Evolutionary conservation across 2,113 vertebrate species (phyloP).

Genomic region (Embiotoca jacksoni): DNA sequence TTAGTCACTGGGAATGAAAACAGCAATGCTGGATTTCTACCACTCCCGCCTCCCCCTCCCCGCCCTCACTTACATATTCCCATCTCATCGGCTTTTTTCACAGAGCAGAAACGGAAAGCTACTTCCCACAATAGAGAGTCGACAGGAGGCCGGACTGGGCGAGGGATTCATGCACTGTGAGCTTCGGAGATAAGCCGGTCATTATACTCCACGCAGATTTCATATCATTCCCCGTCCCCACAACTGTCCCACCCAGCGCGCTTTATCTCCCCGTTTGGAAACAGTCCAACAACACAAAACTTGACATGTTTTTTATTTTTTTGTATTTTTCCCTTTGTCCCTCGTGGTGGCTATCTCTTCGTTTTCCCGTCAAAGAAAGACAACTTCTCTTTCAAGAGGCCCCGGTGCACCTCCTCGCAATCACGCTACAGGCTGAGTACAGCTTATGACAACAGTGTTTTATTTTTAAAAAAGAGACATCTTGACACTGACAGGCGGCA

Average conservation of each 20-base stretch:
- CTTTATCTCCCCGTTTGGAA: conserved; percentile 34
- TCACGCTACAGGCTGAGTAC: conserved; percentile 6
- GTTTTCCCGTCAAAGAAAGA: neutral
- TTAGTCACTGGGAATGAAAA: conserved; percentile 42
- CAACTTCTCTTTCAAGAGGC: conserved; percentile 13
- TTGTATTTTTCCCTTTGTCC: neutral
- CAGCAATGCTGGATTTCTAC: conserved; percentile 11
- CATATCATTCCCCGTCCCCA: conserved; percentile 16
- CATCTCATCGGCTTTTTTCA: conserved; percentile 37
- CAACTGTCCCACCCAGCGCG: conserved; percentile 32
- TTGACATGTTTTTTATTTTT: conserved; percentile 21
- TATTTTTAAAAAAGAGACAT: conserved; percentile 77
- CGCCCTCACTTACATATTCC: conserved; percentile 42
- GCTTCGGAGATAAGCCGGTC: conserved; percentile 52
- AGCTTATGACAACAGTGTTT: conserved; percentile 55
- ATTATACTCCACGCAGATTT: conserved; percentile 50
- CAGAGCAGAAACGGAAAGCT: conserved; percentile 41
- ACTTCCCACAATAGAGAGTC: conserved; percentile 32
- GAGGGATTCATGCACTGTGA: conserved; percentile 21
- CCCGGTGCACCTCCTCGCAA: conserved; percentile 9
- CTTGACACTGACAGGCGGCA: conserved; percentile 67
- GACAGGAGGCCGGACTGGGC: conserved; percentile 38
- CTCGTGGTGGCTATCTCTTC: conserved; percentile 8
- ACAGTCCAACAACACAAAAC: conserved; percentile 31
- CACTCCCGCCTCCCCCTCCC: neutral